These are phyloP conservation scores for Capricornis sumatraensis DNA, from an alignment of 2,113 vertebrate species.

Conservation along the genomic window DNA sequence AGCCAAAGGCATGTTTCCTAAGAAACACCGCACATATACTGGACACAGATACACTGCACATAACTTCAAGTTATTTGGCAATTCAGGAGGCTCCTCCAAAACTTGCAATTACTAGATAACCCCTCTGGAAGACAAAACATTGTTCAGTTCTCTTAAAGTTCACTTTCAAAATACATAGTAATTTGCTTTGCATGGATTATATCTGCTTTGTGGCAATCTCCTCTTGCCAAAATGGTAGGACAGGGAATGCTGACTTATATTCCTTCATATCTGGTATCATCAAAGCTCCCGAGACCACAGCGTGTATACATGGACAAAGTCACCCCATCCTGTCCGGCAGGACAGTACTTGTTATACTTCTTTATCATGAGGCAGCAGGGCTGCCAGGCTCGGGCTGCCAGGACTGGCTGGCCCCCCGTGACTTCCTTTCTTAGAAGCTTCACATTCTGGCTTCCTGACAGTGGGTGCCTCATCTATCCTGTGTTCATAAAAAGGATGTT, in stretches of 20 bases:
- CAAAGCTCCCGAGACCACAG: background rate
- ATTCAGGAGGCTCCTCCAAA: background rate
- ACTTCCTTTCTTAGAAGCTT: conserved; percentile 35
- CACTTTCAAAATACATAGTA: background rate
- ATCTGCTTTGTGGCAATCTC: background rate
- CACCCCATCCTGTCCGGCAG: background rate
- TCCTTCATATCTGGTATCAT: background rate
- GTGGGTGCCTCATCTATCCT: background rate
- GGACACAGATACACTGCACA: background rate
- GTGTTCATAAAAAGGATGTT: background rate
- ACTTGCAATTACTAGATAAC: background rate
- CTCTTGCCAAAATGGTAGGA: background rate
- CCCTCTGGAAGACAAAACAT: background rate
- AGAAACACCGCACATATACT: background rate
- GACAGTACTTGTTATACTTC: background rate
- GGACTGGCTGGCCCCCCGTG: background rate
- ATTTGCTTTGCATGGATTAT: background rate
- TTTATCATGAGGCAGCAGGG: conserved; percentile 6
- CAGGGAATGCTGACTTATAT: background rate
- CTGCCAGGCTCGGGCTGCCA: background rate
- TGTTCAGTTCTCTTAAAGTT: background rate
- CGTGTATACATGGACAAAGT: background rate
- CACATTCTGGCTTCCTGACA: background rate
- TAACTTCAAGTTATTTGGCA: background rate
- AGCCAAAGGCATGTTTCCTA: background rate